These are phyloP conservation scores for Chironomus riparius DNA, from an alignment of 2,888 invertebrate species.

Conservation along the genomic window DNA sequence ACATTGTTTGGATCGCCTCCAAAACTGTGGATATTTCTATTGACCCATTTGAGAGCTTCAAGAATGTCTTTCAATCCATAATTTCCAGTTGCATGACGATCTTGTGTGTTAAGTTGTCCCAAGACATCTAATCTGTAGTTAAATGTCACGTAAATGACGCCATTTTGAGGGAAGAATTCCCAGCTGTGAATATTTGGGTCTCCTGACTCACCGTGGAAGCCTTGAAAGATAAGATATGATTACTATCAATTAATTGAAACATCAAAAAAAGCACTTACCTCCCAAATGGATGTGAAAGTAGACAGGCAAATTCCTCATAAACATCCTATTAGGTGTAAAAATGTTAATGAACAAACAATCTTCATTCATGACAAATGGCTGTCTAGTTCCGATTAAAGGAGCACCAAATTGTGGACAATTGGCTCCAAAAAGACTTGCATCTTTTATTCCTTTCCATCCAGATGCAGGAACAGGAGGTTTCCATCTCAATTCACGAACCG, in stretches of 20 bases:
- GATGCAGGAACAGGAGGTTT: neutral
- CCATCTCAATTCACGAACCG: neutral
- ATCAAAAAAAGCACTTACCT: neutral
- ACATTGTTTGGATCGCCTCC: neutral
- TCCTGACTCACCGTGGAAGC: neutral
- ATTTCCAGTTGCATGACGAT: constrained; percentile 4
- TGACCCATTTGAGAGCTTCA: neutral
- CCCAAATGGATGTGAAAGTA: constrained; percentile 1
- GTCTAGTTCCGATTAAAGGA: neutral
- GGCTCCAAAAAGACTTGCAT: neutral
- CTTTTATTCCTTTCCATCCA: neutral
- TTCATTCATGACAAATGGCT: neutral
- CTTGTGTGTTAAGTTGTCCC: neutral
- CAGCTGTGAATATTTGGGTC: constrained; percentile 2
- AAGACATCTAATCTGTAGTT: neutral
- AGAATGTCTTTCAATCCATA: neutral
- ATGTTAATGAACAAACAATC: constrained; percentile 8
- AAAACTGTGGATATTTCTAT: neutral
- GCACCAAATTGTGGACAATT: constrained; percentile 16
- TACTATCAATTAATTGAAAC: neutral
- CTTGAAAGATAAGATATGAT: no score
- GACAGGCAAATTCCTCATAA: neutral
- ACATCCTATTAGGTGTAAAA: neutral
- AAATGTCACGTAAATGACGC: neutral
- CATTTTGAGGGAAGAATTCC: constrained; percentile 3